Conservation (phyloP, 2,113 vertebrate species). For the Pterocles gutturalis region DNA sequence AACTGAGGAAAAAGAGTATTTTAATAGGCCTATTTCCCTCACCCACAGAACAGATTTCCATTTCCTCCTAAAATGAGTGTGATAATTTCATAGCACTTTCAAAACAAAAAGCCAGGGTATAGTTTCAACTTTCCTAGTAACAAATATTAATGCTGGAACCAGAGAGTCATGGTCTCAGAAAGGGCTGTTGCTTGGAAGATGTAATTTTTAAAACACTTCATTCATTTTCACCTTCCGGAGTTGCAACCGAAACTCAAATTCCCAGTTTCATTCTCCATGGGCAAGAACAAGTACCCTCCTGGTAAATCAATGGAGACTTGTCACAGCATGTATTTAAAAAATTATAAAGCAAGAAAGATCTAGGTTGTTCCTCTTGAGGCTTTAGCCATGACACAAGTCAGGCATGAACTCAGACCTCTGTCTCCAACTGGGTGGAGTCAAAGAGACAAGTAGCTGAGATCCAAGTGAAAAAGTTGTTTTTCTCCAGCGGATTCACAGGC, state of each 20-base stretch:
- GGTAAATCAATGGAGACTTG: not conserved
- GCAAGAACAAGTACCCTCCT: not conserved
- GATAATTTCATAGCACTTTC: not conserved
- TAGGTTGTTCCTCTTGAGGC: not conserved
- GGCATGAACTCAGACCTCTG: not conserved
- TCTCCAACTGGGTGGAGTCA: rapidly evolving
- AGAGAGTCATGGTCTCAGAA: not conserved
- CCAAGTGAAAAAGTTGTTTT: not conserved
- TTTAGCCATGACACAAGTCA: not conserved
- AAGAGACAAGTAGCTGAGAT: not conserved
- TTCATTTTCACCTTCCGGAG: not conserved
- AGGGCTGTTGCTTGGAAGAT: not conserved
- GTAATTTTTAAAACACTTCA: not conserved
- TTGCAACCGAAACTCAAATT: not conserved
- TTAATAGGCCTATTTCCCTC: not conserved
- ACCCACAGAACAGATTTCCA: not conserved
- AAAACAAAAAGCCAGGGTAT: not conserved
- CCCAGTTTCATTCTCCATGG: not conserved
- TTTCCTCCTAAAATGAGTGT: not conserved
- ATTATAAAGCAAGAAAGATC: not conserved
- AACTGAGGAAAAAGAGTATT: not conserved
- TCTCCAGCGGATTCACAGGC: not conserved
- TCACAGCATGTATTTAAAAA: not conserved
- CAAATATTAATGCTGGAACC: not conserved
- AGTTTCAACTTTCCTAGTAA: not conserved